Percentiles rank a stretch among this genome's conserved stretches.
These are phyloP conservation scores for Dynastes grantii DNA, from an alignment of 2,888 invertebrate species.

Conservation along the genomic window DNA sequence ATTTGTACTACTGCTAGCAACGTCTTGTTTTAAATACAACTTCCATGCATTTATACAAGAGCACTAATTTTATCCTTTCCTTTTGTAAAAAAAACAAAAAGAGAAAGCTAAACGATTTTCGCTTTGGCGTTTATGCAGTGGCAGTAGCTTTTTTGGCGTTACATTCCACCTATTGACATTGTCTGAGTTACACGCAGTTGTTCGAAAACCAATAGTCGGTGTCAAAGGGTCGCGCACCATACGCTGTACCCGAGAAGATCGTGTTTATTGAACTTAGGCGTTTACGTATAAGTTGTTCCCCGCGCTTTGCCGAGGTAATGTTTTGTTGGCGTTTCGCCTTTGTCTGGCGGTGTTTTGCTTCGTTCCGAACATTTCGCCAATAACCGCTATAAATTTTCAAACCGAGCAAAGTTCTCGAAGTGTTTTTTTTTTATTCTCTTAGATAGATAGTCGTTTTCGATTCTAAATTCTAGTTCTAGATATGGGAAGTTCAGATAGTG, in stretches of 20 bases:
- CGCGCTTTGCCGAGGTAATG: conserved; percentile 7
- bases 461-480: neutral
- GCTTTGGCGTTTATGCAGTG: neutral
- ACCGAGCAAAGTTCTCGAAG: neutral
- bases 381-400: neutral
- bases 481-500: neutral
- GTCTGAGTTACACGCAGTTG: neutral
- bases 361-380: neutral
- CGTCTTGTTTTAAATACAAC: too few species aligned
- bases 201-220: conserved; percentile 11
- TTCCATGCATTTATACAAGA: too few species aligned
- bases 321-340: conserved; percentile 22
- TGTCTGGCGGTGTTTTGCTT: conserved; percentile 16
- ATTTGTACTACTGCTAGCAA: too few species aligned
- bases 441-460: neutral
- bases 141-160: neutral
- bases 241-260: conserved; percentile 1
- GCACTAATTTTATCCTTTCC: too few species aligned
- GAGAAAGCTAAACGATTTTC: neutral
- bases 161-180: conserved; percentile 17
- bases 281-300: conserved; percentile 3
- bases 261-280: conserved; percentile 28
- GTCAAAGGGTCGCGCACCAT: conserved; percentile 13
- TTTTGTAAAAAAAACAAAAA: too few species aligned
- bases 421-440: neutral